phyloP scores from a whole-genome alignment of 2,797 vertebrate species.

The Numenius phaeopus region DNA sequence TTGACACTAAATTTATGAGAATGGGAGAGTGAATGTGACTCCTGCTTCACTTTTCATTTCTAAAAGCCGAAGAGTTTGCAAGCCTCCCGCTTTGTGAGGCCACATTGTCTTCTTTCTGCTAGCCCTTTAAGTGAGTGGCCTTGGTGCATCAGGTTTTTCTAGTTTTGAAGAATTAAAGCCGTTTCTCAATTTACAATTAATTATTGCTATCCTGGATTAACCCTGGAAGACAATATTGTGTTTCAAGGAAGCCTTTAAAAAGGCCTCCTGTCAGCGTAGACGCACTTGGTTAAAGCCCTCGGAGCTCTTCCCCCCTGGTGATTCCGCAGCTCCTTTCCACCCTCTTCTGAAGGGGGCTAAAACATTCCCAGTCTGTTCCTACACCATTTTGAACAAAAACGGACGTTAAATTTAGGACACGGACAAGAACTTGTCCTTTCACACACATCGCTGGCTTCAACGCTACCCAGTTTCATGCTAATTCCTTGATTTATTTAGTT shows the following conservation, averaged over 20 bases:
- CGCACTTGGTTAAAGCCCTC: conserved; percentile 15
- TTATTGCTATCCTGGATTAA: conserved; percentile 84
- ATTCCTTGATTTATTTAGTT: conserved; percentile 15
- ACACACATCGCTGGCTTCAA: neutral
- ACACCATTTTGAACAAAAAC: conserved; percentile 29
- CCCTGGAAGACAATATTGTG: conserved; percentile 74
- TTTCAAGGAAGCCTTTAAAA: conserved; percentile 76
- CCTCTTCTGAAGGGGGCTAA: neutral
- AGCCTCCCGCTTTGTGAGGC: conserved; percentile 32
- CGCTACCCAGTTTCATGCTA: neutral
- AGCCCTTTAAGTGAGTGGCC: conserved; percentile 70
- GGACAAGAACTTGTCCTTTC: conserved; percentile 16
- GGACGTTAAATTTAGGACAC: conserved; percentile 8
- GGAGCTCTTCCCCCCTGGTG: neutral
- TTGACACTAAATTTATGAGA: conserved; percentile 59
- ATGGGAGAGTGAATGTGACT: conserved; percentile 35
- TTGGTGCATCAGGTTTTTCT: conserved; percentile 84
- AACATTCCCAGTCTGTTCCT: neutral
- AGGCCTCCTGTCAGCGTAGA: conserved; percentile 42
- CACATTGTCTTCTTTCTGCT: conserved; percentile 75
- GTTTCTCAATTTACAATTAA: conserved; percentile 92
- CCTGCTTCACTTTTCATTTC: conserved; percentile 35
- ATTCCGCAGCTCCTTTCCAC: neutral
- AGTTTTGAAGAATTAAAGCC: conserved; percentile 84
- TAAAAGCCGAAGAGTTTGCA: conserved; percentile 32